These are phyloP conservation scores for Pangasius sanitwongsei DNA, from an alignment of 2,797 vertebrate genomes.

Conservation along the genomic window DNA sequence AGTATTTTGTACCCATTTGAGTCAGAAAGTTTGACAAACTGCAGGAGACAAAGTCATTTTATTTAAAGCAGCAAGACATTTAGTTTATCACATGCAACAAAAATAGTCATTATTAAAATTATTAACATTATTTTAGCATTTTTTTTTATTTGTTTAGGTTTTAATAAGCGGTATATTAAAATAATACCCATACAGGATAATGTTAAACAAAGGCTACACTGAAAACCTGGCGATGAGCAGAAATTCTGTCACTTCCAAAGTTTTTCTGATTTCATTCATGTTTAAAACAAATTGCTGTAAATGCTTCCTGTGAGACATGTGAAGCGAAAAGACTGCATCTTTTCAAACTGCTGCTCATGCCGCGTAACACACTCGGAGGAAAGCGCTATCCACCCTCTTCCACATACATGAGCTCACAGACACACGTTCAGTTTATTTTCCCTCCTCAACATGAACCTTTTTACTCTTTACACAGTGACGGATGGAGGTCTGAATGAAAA, in stretches of 20 bases:
- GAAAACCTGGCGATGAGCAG: background rate
- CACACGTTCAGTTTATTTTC: background rate
- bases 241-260: too few species aligned
- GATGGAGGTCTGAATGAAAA: background rate
- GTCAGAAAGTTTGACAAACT: too few species aligned
- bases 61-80: too few species aligned
- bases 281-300: background rate
- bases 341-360: too few species aligned
- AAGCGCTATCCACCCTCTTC: background rate
- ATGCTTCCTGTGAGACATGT: background rate
- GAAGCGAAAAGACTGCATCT: too few species aligned
- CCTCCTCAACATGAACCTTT: background rate
- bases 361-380: background rate
- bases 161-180: background rate
- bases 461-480: background rate
- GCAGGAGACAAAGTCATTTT: too few species aligned
- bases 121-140: background rate
- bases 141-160: background rate
- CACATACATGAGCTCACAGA: background rate
- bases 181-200: too few species aligned
- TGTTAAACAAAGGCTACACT: too few species aligned
- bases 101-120: too few species aligned
- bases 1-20: background rate
- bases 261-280: too few species aligned
- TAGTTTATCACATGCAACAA: too few species aligned